Evolutionary conservation across 2,113 vertebrate species (phyloP).

Genomic region (Mirza zaza): DNA sequence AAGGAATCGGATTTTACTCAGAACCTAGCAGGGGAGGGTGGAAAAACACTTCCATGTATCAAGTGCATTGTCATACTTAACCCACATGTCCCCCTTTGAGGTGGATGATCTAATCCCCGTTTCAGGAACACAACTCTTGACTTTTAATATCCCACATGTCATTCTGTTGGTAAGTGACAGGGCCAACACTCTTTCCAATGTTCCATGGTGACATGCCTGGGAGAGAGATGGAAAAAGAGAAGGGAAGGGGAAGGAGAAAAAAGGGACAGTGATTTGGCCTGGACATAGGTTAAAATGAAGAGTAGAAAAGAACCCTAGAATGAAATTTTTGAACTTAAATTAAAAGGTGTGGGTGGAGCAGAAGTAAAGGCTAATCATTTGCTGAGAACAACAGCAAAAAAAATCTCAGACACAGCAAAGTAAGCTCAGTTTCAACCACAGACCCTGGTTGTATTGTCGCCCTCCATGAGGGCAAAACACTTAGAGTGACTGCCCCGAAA

Average conservation of each 20-base stretch:
- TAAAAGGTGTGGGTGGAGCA: neutral
- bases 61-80: neutral
- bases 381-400: neutral
- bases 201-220: neutral
- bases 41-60: neutral
- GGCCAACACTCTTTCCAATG: neutral
- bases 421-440: neutral
- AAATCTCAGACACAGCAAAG: conserved; percentile 1
- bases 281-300: neutral
- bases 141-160: neutral
- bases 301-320: neutral
- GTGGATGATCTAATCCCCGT: neutral
- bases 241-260: neutral
- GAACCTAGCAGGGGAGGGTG: accelerated
- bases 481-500: neutral
- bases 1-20: neutral
- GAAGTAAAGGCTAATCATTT: neutral
- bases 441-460: neutral
- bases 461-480: neutral
- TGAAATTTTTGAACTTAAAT: neutral
- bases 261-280: neutral
- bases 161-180: neutral
- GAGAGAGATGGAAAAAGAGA: neutral
- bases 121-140: neutral
- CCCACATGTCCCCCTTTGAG: neutral